Evolutionary conservation across 2,888 invertebrate species (phyloP).

Genomic region (Parnassius mnemosyne): DNA sequence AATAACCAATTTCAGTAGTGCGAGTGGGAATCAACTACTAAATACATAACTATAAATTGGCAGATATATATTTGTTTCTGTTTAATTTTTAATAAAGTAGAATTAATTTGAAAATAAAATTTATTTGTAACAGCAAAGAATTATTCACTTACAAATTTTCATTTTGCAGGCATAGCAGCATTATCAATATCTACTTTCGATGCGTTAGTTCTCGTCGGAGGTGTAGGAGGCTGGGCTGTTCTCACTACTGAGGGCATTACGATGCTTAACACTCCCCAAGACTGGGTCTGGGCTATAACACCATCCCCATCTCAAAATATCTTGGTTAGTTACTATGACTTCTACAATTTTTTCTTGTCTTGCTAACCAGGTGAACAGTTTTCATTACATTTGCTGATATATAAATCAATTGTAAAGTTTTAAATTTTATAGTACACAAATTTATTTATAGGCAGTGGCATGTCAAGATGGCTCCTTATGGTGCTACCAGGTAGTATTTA

Average conservation of each 20-base stretch:
- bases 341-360: too few species aligned
- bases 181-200: conserved; percentile 62
- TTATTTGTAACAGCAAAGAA: too few species aligned
- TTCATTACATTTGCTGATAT: too few species aligned
- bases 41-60: too few species aligned
- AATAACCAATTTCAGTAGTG: too few species aligned
- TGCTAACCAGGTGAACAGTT: too few species aligned
- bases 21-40: too few species aligned
- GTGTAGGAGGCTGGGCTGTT: conserved; percentile 70
- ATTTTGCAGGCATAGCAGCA: conserved; percentile 61
- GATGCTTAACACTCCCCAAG: conserved; percentile 57
- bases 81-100: too few species aligned
- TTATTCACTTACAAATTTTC: neutral
- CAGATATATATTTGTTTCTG: too few species aligned
- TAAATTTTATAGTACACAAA: too few species aligned
- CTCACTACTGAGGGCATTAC: conserved; percentile 68
- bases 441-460: conserved; percentile 82
- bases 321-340: conserved; percentile 45
- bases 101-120: too few species aligned
- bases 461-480: conserved; percentile 98
- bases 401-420: too few species aligned
- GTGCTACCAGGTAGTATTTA: conserved; percentile 94
- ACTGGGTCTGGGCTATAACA: conserved; percentile 72
- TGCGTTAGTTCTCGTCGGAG: conserved; percentile 64
- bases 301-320: conserved; percentile 59